Evolutionary conservation across 2,797 vertebrate species (phyloP).

Genomic region (Manis pentadactyla): DNA sequence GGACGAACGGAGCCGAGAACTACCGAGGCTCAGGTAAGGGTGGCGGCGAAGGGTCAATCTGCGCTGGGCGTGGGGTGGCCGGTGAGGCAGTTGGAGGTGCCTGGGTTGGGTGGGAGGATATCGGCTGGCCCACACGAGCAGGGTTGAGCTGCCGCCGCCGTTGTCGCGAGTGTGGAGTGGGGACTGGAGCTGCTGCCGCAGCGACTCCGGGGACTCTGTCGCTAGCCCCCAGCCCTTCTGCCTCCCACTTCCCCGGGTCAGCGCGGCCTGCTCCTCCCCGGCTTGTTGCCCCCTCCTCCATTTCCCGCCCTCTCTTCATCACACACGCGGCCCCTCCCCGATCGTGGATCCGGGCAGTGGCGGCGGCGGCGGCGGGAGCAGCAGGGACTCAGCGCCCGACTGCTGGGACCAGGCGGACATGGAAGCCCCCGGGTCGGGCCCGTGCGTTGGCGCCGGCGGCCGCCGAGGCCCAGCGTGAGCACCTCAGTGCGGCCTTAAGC

Average conservation of each 20-base stretch:
- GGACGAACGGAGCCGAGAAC: neutral
- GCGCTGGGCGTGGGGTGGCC: conserved; percentile 81
- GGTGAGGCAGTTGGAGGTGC: conserved; percentile 75
- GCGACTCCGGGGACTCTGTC: conserved; percentile 74
- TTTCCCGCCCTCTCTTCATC: conserved; percentile 75
- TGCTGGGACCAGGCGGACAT: conserved; percentile 98
- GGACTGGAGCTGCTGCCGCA: conserved; percentile 65
- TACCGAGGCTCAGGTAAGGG: conserved; percentile 78
- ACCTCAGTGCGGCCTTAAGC: conserved; percentile 91
- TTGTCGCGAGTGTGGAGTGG: conserved; percentile 41
- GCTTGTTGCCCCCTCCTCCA: conserved; percentile 72
- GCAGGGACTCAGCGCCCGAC: conserved; percentile 97
- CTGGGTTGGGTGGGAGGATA: conserved; percentile 80
- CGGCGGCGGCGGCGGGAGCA: conserved; percentile 86
- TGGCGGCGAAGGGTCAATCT: conserved; percentile 73
- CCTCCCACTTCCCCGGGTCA: conserved; percentile 44
- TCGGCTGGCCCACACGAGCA: conserved; percentile 92
- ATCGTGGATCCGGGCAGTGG: conserved; percentile 85
- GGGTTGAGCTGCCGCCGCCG: conserved; percentile 86
- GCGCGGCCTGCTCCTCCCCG: conserved; percentile 61
- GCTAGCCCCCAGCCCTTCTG: neutral
- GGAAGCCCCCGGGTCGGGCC: conserved; percentile 87
- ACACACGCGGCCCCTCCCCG: conserved; percentile 82
- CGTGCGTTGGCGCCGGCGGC: conserved; percentile 74
- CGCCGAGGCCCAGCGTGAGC: conserved; percentile 87